These are phyloP conservation scores for Meteorus sp. DNA, from an alignment of 1,140 invertebrate species.

Conservation along the genomic window DNA sequence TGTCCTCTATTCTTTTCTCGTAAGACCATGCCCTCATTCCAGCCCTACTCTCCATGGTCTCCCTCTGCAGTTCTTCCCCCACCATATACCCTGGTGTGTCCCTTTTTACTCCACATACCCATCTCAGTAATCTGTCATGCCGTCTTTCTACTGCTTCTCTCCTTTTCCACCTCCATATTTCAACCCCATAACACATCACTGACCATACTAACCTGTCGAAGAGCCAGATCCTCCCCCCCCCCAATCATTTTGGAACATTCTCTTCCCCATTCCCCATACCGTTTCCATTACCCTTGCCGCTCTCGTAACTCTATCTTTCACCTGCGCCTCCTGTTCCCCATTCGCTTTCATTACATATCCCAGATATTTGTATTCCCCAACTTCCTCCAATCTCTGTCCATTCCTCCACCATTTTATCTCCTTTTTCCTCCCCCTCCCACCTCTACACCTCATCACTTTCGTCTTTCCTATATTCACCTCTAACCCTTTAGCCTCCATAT, in stretches of 20 bases:
- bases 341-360: background rate
- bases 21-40: conserved; percentile 3
- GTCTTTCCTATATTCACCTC: no score
- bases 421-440: background rate
- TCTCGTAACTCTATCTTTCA: background rate
- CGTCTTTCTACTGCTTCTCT: background rate
- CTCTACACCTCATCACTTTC: no score
- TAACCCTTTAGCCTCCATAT: no score
- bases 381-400: background rate
- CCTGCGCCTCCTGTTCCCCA: background rate
- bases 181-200: conserved; percentile 1
- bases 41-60: conserved; percentile 1
- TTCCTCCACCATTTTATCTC: background rate
- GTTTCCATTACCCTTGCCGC: background rate
- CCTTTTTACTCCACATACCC: conserved; percentile 5
- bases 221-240: conserved; percentile 7
- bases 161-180: conserved; percentile 12
- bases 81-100: conserved; percentile 17
- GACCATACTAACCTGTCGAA: conserved; percentile 6
- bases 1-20: background rate
- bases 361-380: background rate
- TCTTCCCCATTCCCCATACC: conserved; percentile 19
- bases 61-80: conserved; percentile 19
- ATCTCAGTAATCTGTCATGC: conserved; percentile 20
- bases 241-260: background rate